Conservation (phyloP, 2,113 vertebrate species). For the Brachypodius melanocephalos region DNA sequence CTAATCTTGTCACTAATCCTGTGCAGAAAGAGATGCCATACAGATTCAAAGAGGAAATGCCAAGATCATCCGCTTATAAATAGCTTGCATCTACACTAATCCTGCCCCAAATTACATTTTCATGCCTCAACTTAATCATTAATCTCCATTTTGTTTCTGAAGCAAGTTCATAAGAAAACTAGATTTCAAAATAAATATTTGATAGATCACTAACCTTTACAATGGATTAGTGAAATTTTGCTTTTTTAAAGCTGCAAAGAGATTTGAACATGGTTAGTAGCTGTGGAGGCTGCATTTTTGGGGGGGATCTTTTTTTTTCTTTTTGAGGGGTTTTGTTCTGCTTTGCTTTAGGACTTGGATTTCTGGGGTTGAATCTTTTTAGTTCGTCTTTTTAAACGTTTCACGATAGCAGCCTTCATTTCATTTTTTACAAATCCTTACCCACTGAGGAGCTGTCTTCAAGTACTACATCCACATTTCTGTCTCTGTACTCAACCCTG, state of each 20-base stretch:
- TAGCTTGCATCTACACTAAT: neutral
- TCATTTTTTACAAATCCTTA: conserved; percentile 71
- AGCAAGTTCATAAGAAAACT: neutral
- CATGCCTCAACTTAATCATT: neutral
- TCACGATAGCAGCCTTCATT: neutral
- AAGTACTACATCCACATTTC: conserved; percentile 90
- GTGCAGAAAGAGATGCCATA: neutral
- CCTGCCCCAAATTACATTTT: neutral
- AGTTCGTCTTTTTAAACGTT: neutral
- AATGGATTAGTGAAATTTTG: conserved; percentile 25
- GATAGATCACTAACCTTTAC: conserved; percentile 19
- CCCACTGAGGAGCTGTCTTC: conserved; percentile 94
- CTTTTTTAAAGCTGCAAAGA: conserved; percentile 27
- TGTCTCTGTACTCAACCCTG: conserved; percentile 94
- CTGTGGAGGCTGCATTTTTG: neutral
- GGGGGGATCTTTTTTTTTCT: neutral
- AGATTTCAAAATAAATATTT: neutral
- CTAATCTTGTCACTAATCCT: neutral
- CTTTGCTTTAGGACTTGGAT: neutral
- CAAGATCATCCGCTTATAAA: neutral
- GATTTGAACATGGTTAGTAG: conserved; percentile 3
- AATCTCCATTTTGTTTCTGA: conserved; percentile 16
- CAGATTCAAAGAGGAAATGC: neutral
- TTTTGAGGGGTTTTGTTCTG: neutral
- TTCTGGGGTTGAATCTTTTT: neutral